Evolutionary conservation across 2,888 invertebrate genomes (phyloP).

Genomic region (Macrosiphum euphorbiae): DNA sequence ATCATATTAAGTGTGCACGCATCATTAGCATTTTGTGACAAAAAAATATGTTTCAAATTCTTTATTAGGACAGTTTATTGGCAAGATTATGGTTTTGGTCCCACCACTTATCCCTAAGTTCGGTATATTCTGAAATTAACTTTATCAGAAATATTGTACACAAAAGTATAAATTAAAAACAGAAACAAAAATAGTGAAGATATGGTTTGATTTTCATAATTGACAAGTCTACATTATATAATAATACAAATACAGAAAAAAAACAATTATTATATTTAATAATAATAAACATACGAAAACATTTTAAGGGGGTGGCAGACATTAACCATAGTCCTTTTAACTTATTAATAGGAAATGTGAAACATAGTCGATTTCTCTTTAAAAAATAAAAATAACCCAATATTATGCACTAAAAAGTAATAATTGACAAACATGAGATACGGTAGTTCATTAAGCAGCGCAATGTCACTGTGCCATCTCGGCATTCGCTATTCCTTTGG

Average conservation of each 20-base stretch:
- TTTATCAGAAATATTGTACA: constrained; percentile 45
- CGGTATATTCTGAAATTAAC: constrained; percentile 29
- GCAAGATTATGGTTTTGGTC: constrained; percentile 63
- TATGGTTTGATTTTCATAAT: constrained; percentile 62
- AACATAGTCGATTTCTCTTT: constrained; percentile 57
- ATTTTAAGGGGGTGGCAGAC: constrained; percentile 48
- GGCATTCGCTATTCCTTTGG: constrained; percentile 69
- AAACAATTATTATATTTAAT: constrained; percentile 30
- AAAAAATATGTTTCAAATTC: constrained; percentile 60
- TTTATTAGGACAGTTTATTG: constrained; percentile 59
- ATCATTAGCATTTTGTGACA: constrained; percentile 64
- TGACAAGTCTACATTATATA: constrained; percentile 58
- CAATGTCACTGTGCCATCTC: constrained; percentile 50
- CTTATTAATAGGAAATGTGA: constrained; percentile 63
- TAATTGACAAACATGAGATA: constrained; percentile 65
- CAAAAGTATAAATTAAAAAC: constrained; percentile 39
- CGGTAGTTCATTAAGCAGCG: constrained; percentile 55
- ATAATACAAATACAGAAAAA: constrained; percentile 36
- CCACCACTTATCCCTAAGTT: constrained; percentile 56
- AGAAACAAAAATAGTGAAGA: constrained; percentile 50
- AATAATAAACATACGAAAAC: constrained; percentile 17
- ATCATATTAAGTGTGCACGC: constrained; percentile 61
- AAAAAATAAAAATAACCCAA: constrained; percentile 60
- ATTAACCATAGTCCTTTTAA: constrained; percentile 62
- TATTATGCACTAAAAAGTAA: constrained; percentile 64